Percentiles rank a stretch among this genome's conserved stretches.
Evolutionary conservation across 2,797 vertebrate genomes (phyloP).

Genomic region (Aplochiton taeniatus): DNA sequence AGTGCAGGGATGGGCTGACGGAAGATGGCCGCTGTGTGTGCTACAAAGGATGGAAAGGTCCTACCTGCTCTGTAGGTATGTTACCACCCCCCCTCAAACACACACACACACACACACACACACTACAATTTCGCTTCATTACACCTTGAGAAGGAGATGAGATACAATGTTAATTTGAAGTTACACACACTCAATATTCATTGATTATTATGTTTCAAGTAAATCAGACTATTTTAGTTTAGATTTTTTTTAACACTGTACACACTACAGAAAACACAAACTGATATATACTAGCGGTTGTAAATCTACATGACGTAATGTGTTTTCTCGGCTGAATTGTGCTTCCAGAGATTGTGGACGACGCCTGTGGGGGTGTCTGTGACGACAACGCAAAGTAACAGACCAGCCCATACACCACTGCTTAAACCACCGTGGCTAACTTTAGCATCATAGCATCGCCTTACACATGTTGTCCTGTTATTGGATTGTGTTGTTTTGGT

Average conservation of each 20-base stretch:
- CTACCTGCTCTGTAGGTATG: constrained; percentile 81
- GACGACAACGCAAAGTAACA: constrained; percentile 89
- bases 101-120: constrained; percentile 6
- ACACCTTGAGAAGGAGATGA: no score
- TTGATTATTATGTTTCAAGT: no score
- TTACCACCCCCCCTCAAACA: constrained; percentile 1
- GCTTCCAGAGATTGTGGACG: constrained; percentile 76
- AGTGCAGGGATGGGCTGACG: constrained; percentile 85
- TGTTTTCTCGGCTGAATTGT: neutral
- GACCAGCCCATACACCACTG: neutral
- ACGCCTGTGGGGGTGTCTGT: constrained; percentile 83
- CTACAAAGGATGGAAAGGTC: constrained; percentile 89
- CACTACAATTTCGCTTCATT: neutral
- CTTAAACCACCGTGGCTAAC: no score
- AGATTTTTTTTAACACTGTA: no score
- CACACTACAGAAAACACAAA: no score
- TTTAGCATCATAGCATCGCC: no score
- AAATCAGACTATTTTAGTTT: no score
- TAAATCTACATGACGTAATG: neutral
- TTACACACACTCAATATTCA: no score
- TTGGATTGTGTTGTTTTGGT: no score
- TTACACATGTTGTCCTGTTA: no score
- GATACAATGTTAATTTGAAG: no score
- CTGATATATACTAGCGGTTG: neutral
- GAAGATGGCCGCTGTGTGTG: constrained; percentile 88